Conservation (phyloP, 2,888 invertebrate genomes). For the Amphipoea lucens region DNA sequence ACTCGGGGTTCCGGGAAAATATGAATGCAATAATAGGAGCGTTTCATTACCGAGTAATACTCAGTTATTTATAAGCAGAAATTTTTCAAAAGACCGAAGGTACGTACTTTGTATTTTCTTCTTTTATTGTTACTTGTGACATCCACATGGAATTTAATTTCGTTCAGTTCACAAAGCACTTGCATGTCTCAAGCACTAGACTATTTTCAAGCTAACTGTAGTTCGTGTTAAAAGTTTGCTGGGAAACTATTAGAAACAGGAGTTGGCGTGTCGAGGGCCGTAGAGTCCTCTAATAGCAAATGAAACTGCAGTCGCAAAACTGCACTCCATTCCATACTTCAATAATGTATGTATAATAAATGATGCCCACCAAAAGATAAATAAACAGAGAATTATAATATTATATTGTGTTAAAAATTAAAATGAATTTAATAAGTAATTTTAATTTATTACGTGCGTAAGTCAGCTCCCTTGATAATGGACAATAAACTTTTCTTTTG, state of each 20-base stretch:
- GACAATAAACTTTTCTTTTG: constrained; percentile 3
- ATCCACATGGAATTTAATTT: constrained; percentile 44
- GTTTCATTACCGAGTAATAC: constrained; percentile 27
- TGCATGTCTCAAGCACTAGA: constrained; percentile 48
- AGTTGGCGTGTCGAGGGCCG: constrained; percentile 41
- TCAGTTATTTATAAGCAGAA: constrained; percentile 7
- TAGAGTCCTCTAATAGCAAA: constrained; percentile 23
- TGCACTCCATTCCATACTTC: background rate
- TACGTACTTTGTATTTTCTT: constrained; percentile 32
- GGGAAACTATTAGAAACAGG: constrained; percentile 40
- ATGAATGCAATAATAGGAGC: constrained; percentile 30
- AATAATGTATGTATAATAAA: background rate
- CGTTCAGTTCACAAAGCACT: constrained; percentile 30
- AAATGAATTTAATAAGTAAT: constrained; percentile 2
- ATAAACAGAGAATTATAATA: constrained; percentile 8
- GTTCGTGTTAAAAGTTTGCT: constrained; percentile 48
- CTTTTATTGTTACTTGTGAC: constrained; percentile 26
- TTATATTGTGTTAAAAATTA: constrained; percentile 2
- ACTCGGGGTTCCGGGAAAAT: constrained; percentile 24
- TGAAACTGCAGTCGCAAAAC: constrained; percentile 21
- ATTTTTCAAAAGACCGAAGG: background rate
- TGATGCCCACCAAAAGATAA: background rate
- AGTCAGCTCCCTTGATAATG: constrained; percentile 1
- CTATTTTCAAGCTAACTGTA: constrained; percentile 47
- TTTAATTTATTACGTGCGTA: constrained; percentile 15